A percentile compares a stretch with the other conserved stretches of the same genome.
phyloP scores from a whole-genome alignment of 2,888 invertebrate species.

The Gerris lacustris region DNA sequence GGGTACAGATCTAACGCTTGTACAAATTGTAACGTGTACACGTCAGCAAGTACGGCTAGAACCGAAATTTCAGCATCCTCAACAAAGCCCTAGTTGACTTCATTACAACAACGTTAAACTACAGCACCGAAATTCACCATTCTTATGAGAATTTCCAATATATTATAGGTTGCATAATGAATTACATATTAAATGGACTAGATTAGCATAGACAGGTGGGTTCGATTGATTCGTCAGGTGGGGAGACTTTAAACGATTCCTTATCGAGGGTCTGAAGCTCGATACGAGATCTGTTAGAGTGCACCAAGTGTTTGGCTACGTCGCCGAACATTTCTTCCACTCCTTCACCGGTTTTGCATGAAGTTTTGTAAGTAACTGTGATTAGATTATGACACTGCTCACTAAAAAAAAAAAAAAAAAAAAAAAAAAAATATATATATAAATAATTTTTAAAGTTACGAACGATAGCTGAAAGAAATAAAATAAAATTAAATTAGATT shows the following conservation, averaged over 20 bases:
- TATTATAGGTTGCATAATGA: neutral
- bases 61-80: too few relatives aligned
- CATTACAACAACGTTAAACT: too few relatives aligned
- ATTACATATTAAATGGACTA: neutral
- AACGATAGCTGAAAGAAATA: neutral
- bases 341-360: slow-evolving; percentile 76
- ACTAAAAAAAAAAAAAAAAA: slow-evolving; percentile 42
- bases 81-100: too few relatives aligned
- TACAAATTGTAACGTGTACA: too few relatives aligned
- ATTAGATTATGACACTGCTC: slow-evolving; percentile 86
- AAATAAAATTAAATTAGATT: neutral
- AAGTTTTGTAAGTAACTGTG: slow-evolving; percentile 76
- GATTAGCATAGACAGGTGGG: slow-evolving; percentile 34
- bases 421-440: neutral
- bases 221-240: slow-evolving; percentile 32
- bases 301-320: slow-evolving; percentile 67
- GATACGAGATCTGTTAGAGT: slow-evolving; percentile 67
- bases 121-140: too few relatives aligned
- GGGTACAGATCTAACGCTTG: too few relatives aligned
- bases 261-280: slow-evolving; percentile 63
- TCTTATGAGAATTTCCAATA: too few relatives aligned
- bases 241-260: slow-evolving; percentile 34
- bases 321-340: slow-evolving; percentile 82
- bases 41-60: too few relatives aligned
- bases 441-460: too few relatives aligned